A percentile compares a stretch with the other conserved stretches of the same genome.
These are phyloP conservation scores for Morone chrysops DNA, from an alignment of 2,113 vertebrate species.

Conservation along the genomic window DNA sequence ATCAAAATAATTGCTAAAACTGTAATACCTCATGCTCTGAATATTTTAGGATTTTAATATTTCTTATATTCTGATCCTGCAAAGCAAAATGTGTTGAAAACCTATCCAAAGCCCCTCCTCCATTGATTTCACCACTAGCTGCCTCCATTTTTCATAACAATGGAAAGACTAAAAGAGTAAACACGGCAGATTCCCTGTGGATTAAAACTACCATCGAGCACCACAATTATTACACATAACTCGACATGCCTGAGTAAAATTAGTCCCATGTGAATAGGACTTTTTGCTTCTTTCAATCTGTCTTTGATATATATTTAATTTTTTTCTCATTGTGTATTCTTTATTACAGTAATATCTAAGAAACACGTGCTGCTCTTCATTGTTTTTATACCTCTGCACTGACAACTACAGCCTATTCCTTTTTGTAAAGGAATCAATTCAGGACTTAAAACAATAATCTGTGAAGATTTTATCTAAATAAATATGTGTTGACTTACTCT, in stretches of 20 bases:
- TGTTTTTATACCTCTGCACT: slow-evolving; percentile 2
- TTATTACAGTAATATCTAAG: slow-evolving; percentile 27
- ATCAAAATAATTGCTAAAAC: background rate
- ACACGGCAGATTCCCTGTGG: slow-evolving; percentile 57
- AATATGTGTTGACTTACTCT: background rate
- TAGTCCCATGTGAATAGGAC: slow-evolving; percentile 46
- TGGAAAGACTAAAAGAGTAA: slow-evolving; percentile 46
- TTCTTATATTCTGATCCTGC: slow-evolving; percentile 31
- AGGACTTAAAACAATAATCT: background rate
- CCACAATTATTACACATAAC: slow-evolving; percentile 67
- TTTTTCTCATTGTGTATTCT: slow-evolving; percentile 29
- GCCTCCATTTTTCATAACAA: slow-evolving; percentile 49
- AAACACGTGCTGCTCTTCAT: background rate
- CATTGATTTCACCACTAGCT: slow-evolving; percentile 28
- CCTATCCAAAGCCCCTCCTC: slow-evolving; percentile 7
- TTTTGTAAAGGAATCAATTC: background rate
- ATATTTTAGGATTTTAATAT: slow-evolving; percentile 6
- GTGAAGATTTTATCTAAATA: background rate
- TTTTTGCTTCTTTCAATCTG: slow-evolving; percentile 17
- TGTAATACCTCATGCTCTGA: background rate
- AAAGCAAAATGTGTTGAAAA: slow-evolving; percentile 10
- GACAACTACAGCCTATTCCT: background rate
- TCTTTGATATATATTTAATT: slow-evolving; percentile 38
- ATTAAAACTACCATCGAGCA: slow-evolving; percentile 46
- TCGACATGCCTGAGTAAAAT: slow-evolving; percentile 43